Conservation (phyloP, 2,113 vertebrate genomes). For the Urocynchramus pylzowi region DNA sequence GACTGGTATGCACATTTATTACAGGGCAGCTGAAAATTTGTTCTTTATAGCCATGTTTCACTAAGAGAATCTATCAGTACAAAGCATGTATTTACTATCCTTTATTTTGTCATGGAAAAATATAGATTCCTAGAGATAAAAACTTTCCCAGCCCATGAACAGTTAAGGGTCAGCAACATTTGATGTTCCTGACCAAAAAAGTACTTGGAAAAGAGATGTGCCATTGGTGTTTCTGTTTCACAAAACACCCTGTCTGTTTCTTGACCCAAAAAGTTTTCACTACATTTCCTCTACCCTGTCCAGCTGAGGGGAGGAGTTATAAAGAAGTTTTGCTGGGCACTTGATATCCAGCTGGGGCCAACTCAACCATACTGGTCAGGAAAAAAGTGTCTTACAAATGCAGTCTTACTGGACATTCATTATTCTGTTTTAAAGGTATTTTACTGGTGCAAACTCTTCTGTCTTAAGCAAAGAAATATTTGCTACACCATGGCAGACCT, state of each 20-base stretch:
- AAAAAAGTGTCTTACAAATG: not conserved
- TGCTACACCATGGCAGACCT: not conserved
- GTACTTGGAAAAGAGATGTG: not conserved
- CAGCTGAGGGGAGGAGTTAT: not conserved
- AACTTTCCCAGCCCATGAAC: not conserved
- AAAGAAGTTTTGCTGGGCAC: not conserved
- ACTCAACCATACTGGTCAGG: not conserved
- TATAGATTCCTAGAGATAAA: not conserved
- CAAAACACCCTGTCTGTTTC: not conserved
- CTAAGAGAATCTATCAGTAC: not conserved
- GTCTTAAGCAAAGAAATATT: not conserved
- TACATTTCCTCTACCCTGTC: not conserved
- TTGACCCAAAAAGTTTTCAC: not conserved
- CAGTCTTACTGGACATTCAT: rapidly evolving
- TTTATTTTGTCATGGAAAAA: not conserved
- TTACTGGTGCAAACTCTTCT: not conserved
- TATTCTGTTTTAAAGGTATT: not conserved
- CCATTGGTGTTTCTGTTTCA: not conserved
- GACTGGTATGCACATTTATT: rapidly evolving
- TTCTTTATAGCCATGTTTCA: not conserved
- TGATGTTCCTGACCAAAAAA: not conserved
- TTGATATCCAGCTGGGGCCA: not conserved
- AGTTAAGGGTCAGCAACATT: not conserved
- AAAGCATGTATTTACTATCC: not conserved
- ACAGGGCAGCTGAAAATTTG: not conserved